Evolutionary conservation across 2,113 vertebrate species (phyloP).

Genomic region (Brachyistius frenatus): DNA sequence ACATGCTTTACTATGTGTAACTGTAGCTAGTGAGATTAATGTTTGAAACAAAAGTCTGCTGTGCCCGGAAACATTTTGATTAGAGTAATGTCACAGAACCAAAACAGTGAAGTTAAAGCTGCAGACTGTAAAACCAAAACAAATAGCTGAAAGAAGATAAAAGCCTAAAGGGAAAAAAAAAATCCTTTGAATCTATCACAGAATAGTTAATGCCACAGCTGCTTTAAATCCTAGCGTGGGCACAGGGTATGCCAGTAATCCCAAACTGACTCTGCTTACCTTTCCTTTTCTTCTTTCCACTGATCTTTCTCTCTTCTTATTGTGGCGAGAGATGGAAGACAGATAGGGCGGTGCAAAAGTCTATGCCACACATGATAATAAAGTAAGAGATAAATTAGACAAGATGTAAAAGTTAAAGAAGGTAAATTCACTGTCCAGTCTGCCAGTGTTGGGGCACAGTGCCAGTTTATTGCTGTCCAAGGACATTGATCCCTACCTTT

Average conservation of each 20-base stretch:
- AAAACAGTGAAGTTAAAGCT: no score
- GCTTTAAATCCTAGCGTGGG: no score
- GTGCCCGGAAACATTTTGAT: no score
- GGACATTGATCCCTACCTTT: constrained; percentile 19
- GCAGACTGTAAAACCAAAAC: no score
- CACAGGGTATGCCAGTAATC: not conserved
- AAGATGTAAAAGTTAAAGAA: constrained; percentile 9
- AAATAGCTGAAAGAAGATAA: no score
- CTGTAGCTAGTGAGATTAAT: no score
- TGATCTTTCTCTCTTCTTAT: not conserved
- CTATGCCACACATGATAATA: constrained; percentile 12
- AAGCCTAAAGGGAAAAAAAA: no score
- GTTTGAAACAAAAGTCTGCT: no score
- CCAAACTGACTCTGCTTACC: not conserved
- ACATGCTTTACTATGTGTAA: no score
- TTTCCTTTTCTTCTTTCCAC: not conserved
- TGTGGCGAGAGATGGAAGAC: not conserved
- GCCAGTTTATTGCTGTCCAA: constrained; percentile 34
- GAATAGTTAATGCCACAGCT: no score
- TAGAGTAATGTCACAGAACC: no score
- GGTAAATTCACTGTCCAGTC: not conserved
- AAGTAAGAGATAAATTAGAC: constrained; percentile 16
- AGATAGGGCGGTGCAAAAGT: not conserved
- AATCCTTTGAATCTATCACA: no score
- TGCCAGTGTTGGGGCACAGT: constrained; percentile 15